These are phyloP conservation scores for Calephelis virginiensis DNA, from an alignment of 1,140 invertebrate genomes.

Conservation along the genomic window DNA sequence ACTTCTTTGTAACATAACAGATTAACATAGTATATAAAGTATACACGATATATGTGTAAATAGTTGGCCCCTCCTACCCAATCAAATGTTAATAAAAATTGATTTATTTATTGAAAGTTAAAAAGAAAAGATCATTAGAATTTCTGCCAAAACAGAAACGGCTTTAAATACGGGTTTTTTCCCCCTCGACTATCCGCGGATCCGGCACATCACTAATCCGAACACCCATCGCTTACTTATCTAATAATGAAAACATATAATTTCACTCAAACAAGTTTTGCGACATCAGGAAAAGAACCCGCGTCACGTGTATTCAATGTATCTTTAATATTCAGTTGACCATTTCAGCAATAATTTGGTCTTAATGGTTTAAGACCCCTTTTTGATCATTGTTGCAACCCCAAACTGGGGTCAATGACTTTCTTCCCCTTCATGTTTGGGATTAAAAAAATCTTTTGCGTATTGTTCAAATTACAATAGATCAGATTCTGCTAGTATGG, in stretches of 20 bases:
- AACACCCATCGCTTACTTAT: no score
- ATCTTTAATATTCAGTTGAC: constrained; percentile 48
- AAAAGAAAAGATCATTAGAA: no score
- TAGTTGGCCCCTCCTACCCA: no score
- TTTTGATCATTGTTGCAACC: constrained; percentile 62
- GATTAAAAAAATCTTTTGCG: constrained; percentile 49
- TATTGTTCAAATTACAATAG: constrained; percentile 42
- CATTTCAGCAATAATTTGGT: constrained; percentile 58
- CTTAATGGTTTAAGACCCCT: constrained; percentile 61
- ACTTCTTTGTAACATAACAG: neutral
- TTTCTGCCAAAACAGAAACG: no score
- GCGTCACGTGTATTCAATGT: constrained; percentile 45
- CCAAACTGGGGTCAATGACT: constrained; percentile 70
- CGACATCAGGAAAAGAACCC: constrained; percentile 33
- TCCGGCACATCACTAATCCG: no score
- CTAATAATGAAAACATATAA: neutral
- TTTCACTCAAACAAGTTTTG: constrained; percentile 27
- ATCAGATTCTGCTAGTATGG: neutral
- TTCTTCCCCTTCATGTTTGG: constrained; percentile 61
- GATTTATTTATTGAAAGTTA: no score
- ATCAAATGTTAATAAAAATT: no score
- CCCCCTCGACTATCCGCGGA: no score
- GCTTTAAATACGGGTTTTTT: no score
- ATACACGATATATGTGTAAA: no score
- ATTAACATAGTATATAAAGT: no score